Percentiles rank a stretch among this genome's conserved stretches.
Conservation (phyloP, 2,113 vertebrate genomes). For the Tetraodon nigroviridis region DNA sequence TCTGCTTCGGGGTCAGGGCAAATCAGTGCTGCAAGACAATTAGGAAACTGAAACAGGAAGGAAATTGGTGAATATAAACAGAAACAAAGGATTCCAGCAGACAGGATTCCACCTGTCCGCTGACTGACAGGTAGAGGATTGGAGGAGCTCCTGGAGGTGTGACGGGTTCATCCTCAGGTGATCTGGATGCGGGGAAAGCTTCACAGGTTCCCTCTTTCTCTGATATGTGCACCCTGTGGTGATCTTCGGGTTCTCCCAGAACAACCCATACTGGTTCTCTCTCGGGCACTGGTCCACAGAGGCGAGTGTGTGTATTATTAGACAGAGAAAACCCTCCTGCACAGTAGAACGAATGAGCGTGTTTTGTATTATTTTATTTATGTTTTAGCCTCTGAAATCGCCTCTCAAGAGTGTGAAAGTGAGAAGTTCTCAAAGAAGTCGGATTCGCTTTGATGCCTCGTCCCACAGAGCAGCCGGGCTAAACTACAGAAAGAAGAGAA, state of each 20-base stretch:
- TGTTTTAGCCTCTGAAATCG: slow-evolving; percentile 28
- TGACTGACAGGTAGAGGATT: too few species aligned
- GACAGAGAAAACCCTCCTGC: slow-evolving; percentile 51
- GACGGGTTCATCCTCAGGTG: too few species aligned
- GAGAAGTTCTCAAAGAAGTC: slow-evolving; percentile 60
- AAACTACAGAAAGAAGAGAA: slow-evolving; percentile 36
- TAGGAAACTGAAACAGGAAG: too few species aligned
- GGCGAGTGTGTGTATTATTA: slow-evolving; percentile 51
- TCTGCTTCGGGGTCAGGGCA: too few species aligned
- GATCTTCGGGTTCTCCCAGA: slow-evolving; percentile 19
- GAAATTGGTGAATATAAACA: too few species aligned
- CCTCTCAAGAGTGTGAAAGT: slow-evolving; percentile 52
- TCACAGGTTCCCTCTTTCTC: too few species aligned
- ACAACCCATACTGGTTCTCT: slow-evolving; percentile 34
- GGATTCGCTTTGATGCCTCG: slow-evolving; percentile 61
- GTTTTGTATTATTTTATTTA: not conserved
- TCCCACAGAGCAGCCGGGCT: slow-evolving; percentile 54
- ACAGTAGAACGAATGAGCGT: slow-evolving; percentile 32
- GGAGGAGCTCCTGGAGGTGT: too few species aligned
- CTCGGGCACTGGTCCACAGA: slow-evolving; percentile 49
- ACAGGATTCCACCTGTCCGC: too few species aligned
- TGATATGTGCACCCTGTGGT: too few species aligned
- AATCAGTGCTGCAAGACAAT: too few species aligned
- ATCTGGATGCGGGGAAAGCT: too few species aligned
- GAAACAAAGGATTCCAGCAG: too few species aligned